These are phyloP conservation scores for Chalcis sispes DNA, from an alignment of 2,888 invertebrate species.

Conservation along the genomic window DNA sequence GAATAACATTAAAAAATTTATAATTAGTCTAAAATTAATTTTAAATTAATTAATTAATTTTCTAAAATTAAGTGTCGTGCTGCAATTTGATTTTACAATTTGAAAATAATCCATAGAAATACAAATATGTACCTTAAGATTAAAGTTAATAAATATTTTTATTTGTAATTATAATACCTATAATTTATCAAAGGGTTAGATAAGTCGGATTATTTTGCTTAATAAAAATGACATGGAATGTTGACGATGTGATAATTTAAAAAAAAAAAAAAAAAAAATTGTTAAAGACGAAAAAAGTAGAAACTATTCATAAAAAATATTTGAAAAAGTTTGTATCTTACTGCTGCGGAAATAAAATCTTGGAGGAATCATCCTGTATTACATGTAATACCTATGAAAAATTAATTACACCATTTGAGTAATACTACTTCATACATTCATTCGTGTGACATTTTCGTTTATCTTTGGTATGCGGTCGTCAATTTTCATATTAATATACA, in stretches of 20 bases:
- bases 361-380: constrained; percentile 61
- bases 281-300: constrained; percentile 34
- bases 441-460: constrained; percentile 70
- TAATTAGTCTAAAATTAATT: constrained; percentile 14
- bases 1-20: too few species aligned
- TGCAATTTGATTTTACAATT: too few species aligned
- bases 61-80: too few species aligned
- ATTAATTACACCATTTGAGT: constrained; percentile 62
- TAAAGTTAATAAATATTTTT: too few species aligned
- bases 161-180: too few species aligned
- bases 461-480: constrained; percentile 75
- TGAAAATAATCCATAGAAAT: too few species aligned
- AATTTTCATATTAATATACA: constrained; percentile 71
- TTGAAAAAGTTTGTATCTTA: constrained; percentile 35
- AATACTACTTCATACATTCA: constrained; percentile 69
- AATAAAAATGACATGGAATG: constrained; percentile 61
- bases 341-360: constrained; percentile 49
- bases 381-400: constrained; percentile 61
- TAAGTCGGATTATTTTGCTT: constrained; percentile 44
- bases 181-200: too few species aligned
- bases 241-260: constrained; percentile 38
- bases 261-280: constrained; percentile 16
- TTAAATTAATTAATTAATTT: too few species aligned
- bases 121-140: too few species aligned
- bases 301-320: constrained; percentile 26